Evolutionary conservation across 2,113 vertebrate species (phyloP), one percentile per base, ranked within the genome.

Genomic region (Progne subis): DNA sequence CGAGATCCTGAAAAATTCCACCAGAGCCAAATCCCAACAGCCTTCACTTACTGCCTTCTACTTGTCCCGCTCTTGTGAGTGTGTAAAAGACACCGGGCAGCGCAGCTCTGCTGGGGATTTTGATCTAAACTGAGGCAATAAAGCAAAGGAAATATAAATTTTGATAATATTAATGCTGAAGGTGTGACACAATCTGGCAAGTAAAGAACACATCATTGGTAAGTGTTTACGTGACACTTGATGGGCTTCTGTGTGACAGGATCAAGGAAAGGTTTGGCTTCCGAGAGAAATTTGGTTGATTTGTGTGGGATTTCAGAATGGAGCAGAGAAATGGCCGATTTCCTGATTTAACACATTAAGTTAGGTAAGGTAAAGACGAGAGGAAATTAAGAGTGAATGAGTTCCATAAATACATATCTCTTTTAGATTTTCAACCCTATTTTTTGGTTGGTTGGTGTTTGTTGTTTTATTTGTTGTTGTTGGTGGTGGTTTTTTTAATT

Each of bases 401-500:
- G 18, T 37, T 86, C 49, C 5, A 6, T 3, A 6, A 6, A 0
- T 5, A 8, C 17, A 49, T 4, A 5, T 41, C 52, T 10, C 15
- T 31, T 18, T 64, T 8, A 3, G 5, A 61, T 56, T 84, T 86
- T 44, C 23, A 76, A 41, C 18, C 2, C 5, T 5, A 1, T 10
- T 47, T 64, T 29, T 49, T 4, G 21, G 4, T 12, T 4, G 6
- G 44, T 34, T 57, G 10, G 3, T 11, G 41, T 13, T 13, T 43
- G 12, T 14, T 43, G 41, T 13, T 43, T 43, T 43, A 5, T 43
- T 43, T 43, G 41, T 43, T 11, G 41, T 11, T 41, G 11, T 37
- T 37, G 37, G n/a, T n/a, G n/a, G n/a, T n/a, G n/a, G n/a, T n/a
- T n/a, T n/a, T n/a, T n/a, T n/a, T n/a, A n/a, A n/a, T n/a, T n/a